phyloP scores from a whole-genome alignment of 2,888 invertebrate species.

The Parnassius glacialis region DNA sequence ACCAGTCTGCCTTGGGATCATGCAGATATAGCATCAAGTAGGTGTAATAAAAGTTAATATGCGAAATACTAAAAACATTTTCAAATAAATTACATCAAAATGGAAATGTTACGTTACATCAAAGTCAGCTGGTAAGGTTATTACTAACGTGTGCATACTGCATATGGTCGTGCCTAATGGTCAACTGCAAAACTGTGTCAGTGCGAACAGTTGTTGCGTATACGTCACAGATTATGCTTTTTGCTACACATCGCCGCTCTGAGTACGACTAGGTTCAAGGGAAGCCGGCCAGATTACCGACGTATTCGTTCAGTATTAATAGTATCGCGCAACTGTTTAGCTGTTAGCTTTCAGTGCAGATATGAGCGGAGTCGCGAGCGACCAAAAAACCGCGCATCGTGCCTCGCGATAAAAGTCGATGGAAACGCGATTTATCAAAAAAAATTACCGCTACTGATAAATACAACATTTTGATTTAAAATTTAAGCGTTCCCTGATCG shows the following conservation, averaged over 20 bases:
- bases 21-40: too few relatives aligned
- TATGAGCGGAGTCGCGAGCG: conserved; percentile 75
- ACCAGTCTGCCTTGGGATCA: too few relatives aligned
- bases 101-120: conserved; percentile 21
- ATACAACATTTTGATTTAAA: background rate
- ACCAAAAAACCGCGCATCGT: conserved; percentile 52
- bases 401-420: conserved; percentile 43
- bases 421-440: background rate
- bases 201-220: conserved; percentile 68
- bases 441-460: background rate
- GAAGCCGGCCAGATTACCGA: conserved; percentile 73
- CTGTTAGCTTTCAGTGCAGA: conserved; percentile 75
- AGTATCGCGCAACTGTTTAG: conserved; percentile 72
- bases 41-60: too few relatives aligned
- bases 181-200: conserved; percentile 77
- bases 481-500: background rate
- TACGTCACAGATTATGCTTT: conserved; percentile 70
- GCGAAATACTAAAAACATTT: too few relatives aligned
- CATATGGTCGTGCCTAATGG: conserved; percentile 65
- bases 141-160: conserved; percentile 50
- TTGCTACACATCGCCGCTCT: conserved; percentile 47
- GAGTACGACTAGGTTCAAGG: conserved; percentile 76
- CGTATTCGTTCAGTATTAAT: conserved; percentile 77
- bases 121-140: conserved; percentile 58
- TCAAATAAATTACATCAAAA: conserved; percentile 2